Evolutionary conservation across 2,113 vertebrate genomes (phyloP).

Genomic region (Malurus elegans): DNA sequence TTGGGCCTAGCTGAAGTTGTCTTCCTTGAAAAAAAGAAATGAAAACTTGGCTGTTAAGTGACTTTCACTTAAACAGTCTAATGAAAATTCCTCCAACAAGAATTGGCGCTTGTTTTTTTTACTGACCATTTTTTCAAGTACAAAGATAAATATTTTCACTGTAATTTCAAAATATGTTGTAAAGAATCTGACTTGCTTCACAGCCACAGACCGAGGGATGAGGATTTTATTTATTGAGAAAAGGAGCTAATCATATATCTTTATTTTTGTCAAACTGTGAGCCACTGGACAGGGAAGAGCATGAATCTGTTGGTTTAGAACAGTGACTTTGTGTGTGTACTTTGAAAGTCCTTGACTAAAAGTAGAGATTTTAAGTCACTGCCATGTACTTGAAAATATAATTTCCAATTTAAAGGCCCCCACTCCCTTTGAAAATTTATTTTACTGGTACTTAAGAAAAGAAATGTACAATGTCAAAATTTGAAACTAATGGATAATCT

Average conservation of each 20-base stretch:
- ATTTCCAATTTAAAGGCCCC: not conserved
- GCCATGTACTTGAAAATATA: not conserved
- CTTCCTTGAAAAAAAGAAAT: not conserved
- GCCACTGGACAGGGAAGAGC: not conserved
- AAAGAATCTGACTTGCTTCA: not conserved
- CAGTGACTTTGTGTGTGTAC: fast-evolving
- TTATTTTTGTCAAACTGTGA: not conserved
- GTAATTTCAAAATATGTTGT: not conserved
- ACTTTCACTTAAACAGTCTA: not conserved
- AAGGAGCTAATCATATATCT: not conserved
- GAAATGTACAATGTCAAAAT: not conserved
- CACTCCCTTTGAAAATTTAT: not conserved
- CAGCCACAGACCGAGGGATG: not conserved
- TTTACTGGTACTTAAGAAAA: not conserved
- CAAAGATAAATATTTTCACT: not conserved
- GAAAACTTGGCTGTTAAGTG: not conserved
- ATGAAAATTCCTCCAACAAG: not conserved
- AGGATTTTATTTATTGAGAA: not conserved
- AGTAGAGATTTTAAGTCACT: not conserved
- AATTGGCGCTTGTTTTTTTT: not conserved
- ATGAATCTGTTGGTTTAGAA: not conserved
- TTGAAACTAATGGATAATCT: not conserved
- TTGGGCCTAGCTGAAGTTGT: not conserved
- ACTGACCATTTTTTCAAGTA: not conserved
- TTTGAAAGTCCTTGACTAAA: not conserved